Evolutionary conservation across 2,113 vertebrate species (phyloP).

Genomic region (Phoenicopterus ruber): DNA sequence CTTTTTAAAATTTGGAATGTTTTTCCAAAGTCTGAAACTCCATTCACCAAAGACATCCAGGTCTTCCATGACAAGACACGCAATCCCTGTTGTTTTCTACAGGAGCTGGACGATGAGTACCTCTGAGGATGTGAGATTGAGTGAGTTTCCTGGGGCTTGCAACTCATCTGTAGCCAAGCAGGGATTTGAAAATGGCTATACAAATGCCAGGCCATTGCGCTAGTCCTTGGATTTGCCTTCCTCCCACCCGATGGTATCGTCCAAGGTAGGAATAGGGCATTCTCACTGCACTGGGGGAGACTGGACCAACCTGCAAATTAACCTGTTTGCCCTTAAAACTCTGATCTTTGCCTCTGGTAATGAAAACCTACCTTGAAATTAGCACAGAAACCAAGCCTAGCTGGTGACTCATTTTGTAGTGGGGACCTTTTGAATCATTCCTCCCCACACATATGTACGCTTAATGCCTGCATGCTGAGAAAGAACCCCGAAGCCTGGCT

Average conservation of each 20-base stretch:
- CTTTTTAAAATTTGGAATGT: not conserved
- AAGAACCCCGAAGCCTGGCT: not conserved
- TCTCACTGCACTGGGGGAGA: not conserved
- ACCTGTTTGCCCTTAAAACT: not conserved
- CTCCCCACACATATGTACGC: not conserved
- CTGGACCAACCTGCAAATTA: not conserved
- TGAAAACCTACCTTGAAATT: not conserved
- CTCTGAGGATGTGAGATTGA: not conserved
- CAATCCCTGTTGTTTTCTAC: not conserved
- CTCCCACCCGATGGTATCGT: not conserved
- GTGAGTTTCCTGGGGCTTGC: not conserved
- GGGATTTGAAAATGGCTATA: not conserved
- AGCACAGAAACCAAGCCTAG: not conserved
- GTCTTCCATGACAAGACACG: not conserved
- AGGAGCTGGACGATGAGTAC: not conserved
- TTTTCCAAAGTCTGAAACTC: not conserved
- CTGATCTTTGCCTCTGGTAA: not conserved
- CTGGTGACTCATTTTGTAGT: not conserved
- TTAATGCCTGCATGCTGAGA: not conserved
- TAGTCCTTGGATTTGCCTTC: not conserved
- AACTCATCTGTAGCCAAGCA: not conserved
- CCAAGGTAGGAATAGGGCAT: not conserved
- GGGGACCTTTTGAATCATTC: not conserved
- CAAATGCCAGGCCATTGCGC: not conserved
- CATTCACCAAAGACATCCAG: not conserved